Evolutionary conservation across 2,113 vertebrate species (phyloP).

Genomic region (Gymnobelideus leadbeateri): DNA sequence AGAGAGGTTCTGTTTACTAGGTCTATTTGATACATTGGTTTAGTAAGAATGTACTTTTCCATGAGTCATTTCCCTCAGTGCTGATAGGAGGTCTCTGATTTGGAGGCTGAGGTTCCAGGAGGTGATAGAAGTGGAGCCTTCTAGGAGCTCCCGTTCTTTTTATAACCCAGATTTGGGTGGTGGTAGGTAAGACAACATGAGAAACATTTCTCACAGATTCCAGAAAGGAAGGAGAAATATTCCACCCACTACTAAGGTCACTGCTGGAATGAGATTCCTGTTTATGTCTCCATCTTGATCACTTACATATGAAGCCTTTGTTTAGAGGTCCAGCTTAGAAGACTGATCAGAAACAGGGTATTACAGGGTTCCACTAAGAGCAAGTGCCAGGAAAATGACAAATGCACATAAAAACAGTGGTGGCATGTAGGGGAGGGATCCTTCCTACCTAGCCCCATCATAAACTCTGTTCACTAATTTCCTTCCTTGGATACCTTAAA

Average conservation of each 20-base stretch:
- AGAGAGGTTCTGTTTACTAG: background rate
- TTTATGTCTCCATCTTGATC: constrained; percentile 66
- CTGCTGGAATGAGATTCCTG: constrained; percentile 76
- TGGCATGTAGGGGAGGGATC: background rate
- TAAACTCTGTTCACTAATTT: background rate
- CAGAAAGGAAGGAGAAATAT: constrained; percentile 74
- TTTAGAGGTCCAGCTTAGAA: background rate
- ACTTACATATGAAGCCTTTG: constrained; percentile 73
- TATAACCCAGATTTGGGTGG: background rate
- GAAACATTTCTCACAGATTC: constrained; percentile 63
- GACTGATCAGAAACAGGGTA: background rate
- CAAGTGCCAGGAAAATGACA: background rate
- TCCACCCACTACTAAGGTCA: constrained; percentile 81
- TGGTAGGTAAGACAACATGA: constrained; percentile 68
- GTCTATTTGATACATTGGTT: no score
- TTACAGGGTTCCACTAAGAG: background rate
- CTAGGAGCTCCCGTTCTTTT: background rate
- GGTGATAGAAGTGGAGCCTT: background rate
- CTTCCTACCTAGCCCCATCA: background rate
- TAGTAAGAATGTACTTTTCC: background rate
- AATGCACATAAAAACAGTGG: background rate
- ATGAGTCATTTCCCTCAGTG: background rate
- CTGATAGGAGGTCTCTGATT: background rate
- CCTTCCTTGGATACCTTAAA: background rate
- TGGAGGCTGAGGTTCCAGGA: background rate